These are phyloP conservation scores for Spilosoma lubricipeda DNA, from an alignment of 2,888 invertebrate genomes.

Conservation along the genomic window DNA sequence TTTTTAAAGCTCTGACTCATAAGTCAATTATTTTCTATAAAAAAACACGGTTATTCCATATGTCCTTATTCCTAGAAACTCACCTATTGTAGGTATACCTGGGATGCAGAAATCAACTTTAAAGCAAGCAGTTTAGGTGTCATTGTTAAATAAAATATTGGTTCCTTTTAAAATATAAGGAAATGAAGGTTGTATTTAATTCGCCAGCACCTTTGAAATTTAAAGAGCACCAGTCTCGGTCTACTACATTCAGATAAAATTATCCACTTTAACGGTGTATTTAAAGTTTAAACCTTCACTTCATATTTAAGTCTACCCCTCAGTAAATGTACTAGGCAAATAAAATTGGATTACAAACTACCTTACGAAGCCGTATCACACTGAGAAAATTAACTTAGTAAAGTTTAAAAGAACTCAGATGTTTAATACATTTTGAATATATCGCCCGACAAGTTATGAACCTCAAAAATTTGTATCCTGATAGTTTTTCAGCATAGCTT, in stretches of 20 bases:
- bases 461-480: neutral
- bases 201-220: neutral
- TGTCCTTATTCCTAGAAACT: neutral
- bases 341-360: slow-evolving; percentile 15
- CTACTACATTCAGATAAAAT: neutral
- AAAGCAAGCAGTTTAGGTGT: neutral
- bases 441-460: neutral
- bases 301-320: neutral
- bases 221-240: neutral
- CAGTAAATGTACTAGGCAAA: slow-evolving; percentile 2
- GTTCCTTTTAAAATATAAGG: neutral
- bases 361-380: slow-evolving; percentile 9
- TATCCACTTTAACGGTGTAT: neutral
- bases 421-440: neutral
- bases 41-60: neutral
- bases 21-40: neutral
- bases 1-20: neutral
- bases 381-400: slow-evolving; percentile 1
- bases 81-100: neutral
- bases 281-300: neutral
- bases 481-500: neutral
- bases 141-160: neutral
- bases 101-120: neutral
- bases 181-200: neutral
- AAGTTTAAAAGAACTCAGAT: neutral